These are phyloP conservation scores for Pao palembangensis DNA, from an alignment of 2,113 vertebrate species.

Conservation along the genomic window DNA sequence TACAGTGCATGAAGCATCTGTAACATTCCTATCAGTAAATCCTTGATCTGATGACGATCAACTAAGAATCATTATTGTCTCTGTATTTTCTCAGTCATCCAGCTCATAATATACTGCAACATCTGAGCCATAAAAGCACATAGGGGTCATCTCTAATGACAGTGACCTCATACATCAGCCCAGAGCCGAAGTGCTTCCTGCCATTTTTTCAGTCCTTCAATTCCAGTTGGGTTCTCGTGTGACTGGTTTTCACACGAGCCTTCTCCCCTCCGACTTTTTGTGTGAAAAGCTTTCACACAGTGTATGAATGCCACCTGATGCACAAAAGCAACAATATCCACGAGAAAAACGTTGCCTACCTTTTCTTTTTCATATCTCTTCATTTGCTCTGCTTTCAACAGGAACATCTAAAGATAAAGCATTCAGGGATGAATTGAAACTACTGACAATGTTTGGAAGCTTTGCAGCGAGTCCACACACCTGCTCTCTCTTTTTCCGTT, in stretches of 20 bases:
- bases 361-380: constrained; percentile 89
- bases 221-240: too few relatives aligned
- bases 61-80: too few relatives aligned
- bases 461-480: constrained; percentile 51
- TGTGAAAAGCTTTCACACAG: not conserved
- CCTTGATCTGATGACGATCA: not conserved
- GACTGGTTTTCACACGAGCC: too few relatives aligned
- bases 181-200: too few relatives aligned
- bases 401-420: constrained; percentile 75
- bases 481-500: constrained; percentile 88
- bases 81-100: too few relatives aligned
- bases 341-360: constrained; percentile 57
- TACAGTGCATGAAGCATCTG: too few relatives aligned
- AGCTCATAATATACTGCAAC: too few relatives aligned
- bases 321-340: not conserved
- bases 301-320: too few relatives aligned
- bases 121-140: too few relatives aligned
- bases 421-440: not conserved
- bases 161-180: too few relatives aligned
- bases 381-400: constrained; percentile 85
- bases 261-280: not conserved
- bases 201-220: too few relatives aligned
- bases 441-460: not conserved
- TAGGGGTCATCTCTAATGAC: too few relatives aligned
- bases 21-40: not conserved